These are phyloP conservation scores for Antitype chi DNA, from an alignment of 2,888 invertebrate species.

Conservation along the genomic window DNA sequence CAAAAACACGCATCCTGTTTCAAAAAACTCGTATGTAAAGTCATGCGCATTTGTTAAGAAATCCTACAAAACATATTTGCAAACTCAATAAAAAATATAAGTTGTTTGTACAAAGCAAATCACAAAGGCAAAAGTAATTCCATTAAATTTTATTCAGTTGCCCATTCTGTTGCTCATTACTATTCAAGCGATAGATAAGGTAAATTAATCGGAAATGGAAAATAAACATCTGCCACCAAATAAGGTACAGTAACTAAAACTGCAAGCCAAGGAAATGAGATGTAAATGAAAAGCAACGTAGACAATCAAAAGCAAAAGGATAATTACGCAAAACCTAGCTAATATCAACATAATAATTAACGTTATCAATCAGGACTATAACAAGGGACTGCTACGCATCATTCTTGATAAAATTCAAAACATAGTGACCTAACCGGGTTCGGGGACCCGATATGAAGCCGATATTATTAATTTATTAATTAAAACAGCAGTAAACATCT, in stretches of 20 bases:
- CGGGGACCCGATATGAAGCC: constrained; percentile 73
- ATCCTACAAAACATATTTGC: neutral
- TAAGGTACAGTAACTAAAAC: constrained; percentile 17
- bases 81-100: neutral
- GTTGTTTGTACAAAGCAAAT: neutral
- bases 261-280: constrained; percentile 8
- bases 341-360: constrained; percentile 46
- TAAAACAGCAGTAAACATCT: constrained; percentile 69
- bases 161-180: constrained; percentile 13
- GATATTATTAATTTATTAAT: constrained; percentile 67
- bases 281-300: constrained; percentile 11
- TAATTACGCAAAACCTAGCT: constrained; percentile 27
- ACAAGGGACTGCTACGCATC: constrained; percentile 57
- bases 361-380: constrained; percentile 49
- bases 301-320: constrained; percentile 37
- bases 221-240: constrained; percentile 22
- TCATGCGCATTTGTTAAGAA: neutral
- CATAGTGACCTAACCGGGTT: constrained; percentile 71
- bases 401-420: constrained; percentile 74
- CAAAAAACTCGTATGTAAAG: neutral
- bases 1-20: neutral
- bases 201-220: constrained; percentile 33
- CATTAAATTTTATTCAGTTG: constrained; percentile 19
- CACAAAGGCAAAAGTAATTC: neutral
- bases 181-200: constrained; percentile 6